A percentile compares a stretch with the other conserved stretches of the same genome.
Evolutionary conservation across 1,140 invertebrate species (phyloP).

Genomic region (Drosophila dunni): DNA sequence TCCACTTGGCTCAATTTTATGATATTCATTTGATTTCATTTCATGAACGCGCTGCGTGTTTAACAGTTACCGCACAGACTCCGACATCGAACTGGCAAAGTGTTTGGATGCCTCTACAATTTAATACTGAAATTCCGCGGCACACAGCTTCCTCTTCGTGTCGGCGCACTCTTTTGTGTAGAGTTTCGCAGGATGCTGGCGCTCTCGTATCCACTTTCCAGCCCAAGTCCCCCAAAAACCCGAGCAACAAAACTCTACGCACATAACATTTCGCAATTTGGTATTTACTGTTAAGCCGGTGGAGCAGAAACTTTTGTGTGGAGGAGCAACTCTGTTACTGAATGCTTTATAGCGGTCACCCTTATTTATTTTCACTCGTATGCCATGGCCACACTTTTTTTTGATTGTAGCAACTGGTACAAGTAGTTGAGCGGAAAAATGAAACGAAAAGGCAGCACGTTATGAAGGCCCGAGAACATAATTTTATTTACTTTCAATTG

Average conservation of each 20-base stretch:
- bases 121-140: constrained; percentile 52
- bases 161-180: constrained; percentile 36
- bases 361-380: too few species aligned
- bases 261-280: constrained; percentile 9
- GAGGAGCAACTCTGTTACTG: constrained; percentile 5
- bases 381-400: too few species aligned
- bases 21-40: constrained; percentile 51
- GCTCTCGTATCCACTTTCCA: constrained; percentile 56
- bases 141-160: constrained; percentile 51
- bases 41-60: constrained; percentile 61
- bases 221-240: constrained; percentile 25
- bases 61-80: constrained; percentile 68
- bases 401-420: too few species aligned
- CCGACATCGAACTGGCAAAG: constrained; percentile 65
- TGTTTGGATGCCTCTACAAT: constrained; percentile 55
- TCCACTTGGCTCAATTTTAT: constrained; percentile 37
- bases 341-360: too few species aligned
- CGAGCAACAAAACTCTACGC: constrained; percentile 21
- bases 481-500: too few species aligned
- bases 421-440: too few species aligned
- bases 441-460: too few species aligned
- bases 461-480: too few species aligned
- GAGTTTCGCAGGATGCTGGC: constrained; percentile 51
- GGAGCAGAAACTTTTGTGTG: constrained; percentile 3
- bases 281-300: constrained; percentile 9